Conservation (phyloP, 2,797 vertebrate species). For the Odontamblyopus rebecca region DNA sequence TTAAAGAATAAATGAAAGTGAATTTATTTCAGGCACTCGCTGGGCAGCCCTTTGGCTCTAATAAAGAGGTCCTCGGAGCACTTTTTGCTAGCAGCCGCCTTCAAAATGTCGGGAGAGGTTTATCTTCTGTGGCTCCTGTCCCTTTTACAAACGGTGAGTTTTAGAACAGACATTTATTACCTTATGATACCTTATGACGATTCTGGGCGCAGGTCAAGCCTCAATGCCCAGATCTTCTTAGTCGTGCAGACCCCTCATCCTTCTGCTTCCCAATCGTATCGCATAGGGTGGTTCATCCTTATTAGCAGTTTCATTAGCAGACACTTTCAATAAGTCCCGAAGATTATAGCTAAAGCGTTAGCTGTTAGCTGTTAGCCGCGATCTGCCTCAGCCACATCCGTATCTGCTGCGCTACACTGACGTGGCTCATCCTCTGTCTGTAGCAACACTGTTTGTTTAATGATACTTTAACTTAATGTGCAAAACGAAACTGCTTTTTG, state of each 20-base stretch:
- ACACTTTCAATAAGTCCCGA: background rate
- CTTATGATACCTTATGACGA: no score
- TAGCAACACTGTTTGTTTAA: background rate
- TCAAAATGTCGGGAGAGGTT: constrained; percentile 79
- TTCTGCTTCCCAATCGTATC: no score
- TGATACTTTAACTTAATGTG: background rate
- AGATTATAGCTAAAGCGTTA: background rate
- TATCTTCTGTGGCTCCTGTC: constrained; percentile 79
- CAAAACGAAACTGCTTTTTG: background rate
- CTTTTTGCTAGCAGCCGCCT: constrained; percentile 38
- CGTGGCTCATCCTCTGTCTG: no score
- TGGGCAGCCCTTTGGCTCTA: background rate
- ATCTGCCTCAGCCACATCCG: constrained; percentile 14
- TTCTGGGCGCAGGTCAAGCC: no score
- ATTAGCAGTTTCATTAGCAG: background rate
- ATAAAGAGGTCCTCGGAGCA: constrained; percentile 43
- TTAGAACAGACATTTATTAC: background rate
- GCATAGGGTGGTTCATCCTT: no score
- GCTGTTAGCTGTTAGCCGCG: background rate
- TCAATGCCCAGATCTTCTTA: no score
- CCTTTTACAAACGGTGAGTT: constrained; percentile 78
- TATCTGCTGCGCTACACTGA: background rate
- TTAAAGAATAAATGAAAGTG: no score
- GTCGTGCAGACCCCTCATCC: no score
- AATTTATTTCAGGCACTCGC: constrained; percentile 35